Evolutionary conservation across 2,113 vertebrate genomes (phyloP).

Genomic region (Hippopotamus amphibius): DNA sequence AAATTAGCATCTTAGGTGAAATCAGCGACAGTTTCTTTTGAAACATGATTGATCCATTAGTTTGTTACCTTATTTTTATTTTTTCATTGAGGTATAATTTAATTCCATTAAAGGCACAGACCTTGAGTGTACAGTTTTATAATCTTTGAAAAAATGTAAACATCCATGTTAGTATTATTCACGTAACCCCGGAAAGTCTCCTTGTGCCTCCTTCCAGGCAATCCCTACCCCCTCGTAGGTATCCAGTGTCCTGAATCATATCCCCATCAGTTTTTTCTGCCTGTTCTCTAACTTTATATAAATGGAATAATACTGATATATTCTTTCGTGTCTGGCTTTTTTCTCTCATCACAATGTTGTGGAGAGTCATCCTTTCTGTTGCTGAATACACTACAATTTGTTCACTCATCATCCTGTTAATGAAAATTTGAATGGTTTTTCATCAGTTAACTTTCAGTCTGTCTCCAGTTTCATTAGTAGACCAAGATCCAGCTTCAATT

Average conservation of each 20-base stretch:
- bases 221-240: neutral
- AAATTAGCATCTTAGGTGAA: neutral
- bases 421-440: conserved; percentile 16
- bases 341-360: neutral
- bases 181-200: neutral
- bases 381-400: neutral
- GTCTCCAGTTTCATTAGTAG: neutral
- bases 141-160: neutral
- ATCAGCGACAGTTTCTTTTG: neutral
- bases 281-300: conserved; percentile 39
- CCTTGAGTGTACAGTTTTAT: neutral
- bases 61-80: neutral
- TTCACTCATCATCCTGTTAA: neutral
- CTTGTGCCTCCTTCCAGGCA: neutral
- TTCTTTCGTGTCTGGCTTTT: neutral
- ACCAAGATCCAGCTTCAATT: neutral
- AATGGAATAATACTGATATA: neutral
- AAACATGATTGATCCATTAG: neutral
- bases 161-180: neutral
- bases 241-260: neutral
- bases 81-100: neutral
- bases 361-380: conserved; percentile 30
- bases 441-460: neutral
- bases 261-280: neutral
- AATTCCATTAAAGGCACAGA: conserved; percentile 24